phyloP scores from a whole-genome alignment of 2,888 invertebrate genomes.

The Geophilus truncorum region DNA sequence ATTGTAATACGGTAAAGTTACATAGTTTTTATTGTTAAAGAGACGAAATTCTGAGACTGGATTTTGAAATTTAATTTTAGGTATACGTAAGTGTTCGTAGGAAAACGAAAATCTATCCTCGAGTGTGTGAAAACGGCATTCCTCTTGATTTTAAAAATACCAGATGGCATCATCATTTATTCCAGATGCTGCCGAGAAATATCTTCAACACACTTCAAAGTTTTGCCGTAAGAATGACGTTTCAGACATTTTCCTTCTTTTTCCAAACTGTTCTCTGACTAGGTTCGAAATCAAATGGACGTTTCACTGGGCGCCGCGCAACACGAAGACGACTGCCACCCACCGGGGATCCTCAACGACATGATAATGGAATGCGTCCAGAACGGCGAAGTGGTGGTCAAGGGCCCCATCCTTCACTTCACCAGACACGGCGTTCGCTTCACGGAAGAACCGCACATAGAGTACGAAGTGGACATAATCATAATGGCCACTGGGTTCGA shows the following conservation, averaged over 20 bases:
- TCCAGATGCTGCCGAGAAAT: background rate
- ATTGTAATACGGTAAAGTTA: background rate
- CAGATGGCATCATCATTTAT: background rate
- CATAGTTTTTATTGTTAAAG: background rate
- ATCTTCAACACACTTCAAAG: slow-evolving; percentile 41
- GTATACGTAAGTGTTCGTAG: background rate
- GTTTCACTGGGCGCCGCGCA: background rate
- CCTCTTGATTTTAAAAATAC: slow-evolving; percentile 10
- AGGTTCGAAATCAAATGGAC: background rate
- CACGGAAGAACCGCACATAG: slow-evolving; percentile 41
- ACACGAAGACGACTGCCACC: background rate
- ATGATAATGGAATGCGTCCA: slow-evolving; percentile 41
- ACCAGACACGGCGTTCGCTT: slow-evolving; percentile 43
- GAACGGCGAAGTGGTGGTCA: slow-evolving; percentile 45
- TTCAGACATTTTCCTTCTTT: too few relatives aligned
- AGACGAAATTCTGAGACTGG: too few relatives aligned
- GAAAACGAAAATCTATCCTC: slow-evolving; percentile 5
- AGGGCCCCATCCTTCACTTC: slow-evolving; percentile 44
- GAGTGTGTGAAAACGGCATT: background rate
- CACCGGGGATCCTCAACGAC: background rate
- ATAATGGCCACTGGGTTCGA: slow-evolving; percentile 47
- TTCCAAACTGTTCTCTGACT: too few relatives aligned
- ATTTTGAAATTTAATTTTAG: too few relatives aligned
- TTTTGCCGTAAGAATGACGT: slow-evolving; percentile 46
- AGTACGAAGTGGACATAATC: background rate